phyloP scores from a whole-genome alignment of 2,888 invertebrate genomes.

The Mechanitis mazaeus region DNA sequence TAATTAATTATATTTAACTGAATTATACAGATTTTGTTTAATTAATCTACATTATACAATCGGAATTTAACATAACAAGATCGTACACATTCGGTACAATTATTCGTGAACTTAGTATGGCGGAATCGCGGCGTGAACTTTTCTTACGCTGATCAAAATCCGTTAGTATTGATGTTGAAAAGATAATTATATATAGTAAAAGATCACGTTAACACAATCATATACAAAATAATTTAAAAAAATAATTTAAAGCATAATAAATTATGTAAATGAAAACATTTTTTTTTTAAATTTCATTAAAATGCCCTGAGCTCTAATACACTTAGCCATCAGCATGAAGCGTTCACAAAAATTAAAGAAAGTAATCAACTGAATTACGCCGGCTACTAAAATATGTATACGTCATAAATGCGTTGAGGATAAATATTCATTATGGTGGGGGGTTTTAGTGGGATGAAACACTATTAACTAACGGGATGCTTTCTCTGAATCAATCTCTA shows the following conservation, averaged over 20 bases:
- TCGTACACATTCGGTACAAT: no score
- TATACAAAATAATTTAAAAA: no score
- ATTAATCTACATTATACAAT: no score
- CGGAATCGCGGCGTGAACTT: no score
- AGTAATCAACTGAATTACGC: slow-evolving; percentile 74
- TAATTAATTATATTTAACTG: no score
- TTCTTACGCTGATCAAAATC: no score
- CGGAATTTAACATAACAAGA: no score
- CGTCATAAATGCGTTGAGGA: slow-evolving; percentile 72
- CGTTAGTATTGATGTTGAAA: no score
- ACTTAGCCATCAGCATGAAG: slow-evolving; percentile 47
- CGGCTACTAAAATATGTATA: slow-evolving; percentile 75
- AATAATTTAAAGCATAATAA: slow-evolving; percentile 19
- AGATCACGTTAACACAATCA: background rate
- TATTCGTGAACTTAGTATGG: no score
- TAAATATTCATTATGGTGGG: slow-evolving; percentile 75
- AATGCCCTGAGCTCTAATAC: slow-evolving; percentile 65
- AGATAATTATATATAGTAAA: background rate
- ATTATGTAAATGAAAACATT: slow-evolving; percentile 31
- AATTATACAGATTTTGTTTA: no score
- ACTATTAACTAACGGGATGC: slow-evolving; percentile 54
- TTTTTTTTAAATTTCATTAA: slow-evolving; percentile 53
- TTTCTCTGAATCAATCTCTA: slow-evolving; percentile 61
- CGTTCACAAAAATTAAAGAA: slow-evolving; percentile 73
- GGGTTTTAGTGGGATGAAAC: slow-evolving; percentile 75